Base-by-base conservation (phyloP, 2,113 vertebrate species). In the Mormyrus lacerda region DNA sequence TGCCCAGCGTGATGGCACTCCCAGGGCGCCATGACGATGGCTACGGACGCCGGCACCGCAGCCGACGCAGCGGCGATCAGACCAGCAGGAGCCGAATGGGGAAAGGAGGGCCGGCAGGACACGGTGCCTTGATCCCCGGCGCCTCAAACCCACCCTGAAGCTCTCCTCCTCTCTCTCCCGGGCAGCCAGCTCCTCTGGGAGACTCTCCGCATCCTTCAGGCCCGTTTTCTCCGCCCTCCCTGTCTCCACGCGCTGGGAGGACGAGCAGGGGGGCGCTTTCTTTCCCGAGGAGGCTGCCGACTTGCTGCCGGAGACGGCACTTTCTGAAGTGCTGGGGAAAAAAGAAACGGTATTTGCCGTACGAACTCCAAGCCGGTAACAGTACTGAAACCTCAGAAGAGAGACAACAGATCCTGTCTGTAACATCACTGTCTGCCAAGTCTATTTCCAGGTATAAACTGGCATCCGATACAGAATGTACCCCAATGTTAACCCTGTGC, bases 161-260 rank as follows among this genome's bases (percentile, higher is more conserved):
- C 95, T 96, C 92, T 95, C 94, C 89, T 93, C 92, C 83, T 95
- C 94, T 53, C 88, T 90, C 0, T 91, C 92, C 76, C 89, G 91
- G 42, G 47, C 89, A 90, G 87, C 93, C 90, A 91, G 58, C 58
- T 53, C 90, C 87, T 93, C 65, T 87, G 50, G 89, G 91, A 88
- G 55, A 61, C 90, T 76, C 50, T 94, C 89, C 1, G 50, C 48
- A 13, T 15, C 48, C n/a, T 55, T 87, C 85, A 31, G 48, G 27
- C 48, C 27, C 17, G 50, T 2, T 35, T 88, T 92, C 19, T 83
- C 82, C 44, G 89, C 69, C 50, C 88, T 91, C 0, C 44, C 65
- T 50, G 89, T 35, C n/a, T 91, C 89, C 44, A 31, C 45, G 31
- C 69, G 47, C n/a, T 89, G 89, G 31, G 88, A 31, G 15, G 90